Evolutionary conservation across 2,113 vertebrate genomes (phyloP), one percentile per base, ranked within the genome.

Genomic region (Boulengeromyrus knoepffleri): DNA sequence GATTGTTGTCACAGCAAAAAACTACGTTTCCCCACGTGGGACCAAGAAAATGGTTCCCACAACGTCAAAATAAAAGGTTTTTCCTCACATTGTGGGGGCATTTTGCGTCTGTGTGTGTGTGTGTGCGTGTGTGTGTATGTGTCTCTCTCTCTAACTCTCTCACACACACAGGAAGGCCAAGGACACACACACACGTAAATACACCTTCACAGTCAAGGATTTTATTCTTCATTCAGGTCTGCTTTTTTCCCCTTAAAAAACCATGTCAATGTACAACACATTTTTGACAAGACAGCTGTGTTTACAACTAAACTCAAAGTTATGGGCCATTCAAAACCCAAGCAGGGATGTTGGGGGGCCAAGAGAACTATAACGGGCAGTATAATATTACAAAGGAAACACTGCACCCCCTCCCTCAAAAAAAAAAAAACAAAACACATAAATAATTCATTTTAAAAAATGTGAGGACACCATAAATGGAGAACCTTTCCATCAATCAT

Each of bases 231-330:
- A 91, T 91, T 92, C 92, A 92, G 88, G 89, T 90, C 70, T 45
- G 88, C 45, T 87, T 77, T 86, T 91, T 92, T 89, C 90, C 90
- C 46, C 91, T 89, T 58, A 92, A 92, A 93, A 93, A 92, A 92
- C 92, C 92, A 91, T 91, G 92, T 92, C 88, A 93, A 93, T 93
- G 91, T 93, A 93, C 92, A 93, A 93, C 93, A 93, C 91, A 91
- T 91, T 92, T 92, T 87, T 90, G 92, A 92, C 92, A 88, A 92
- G 92, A 92, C 93, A 92, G 86, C 90, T 91, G 70, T 91, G 92
- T 91, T 92, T 92, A 93, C 93, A 92, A 91, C 93, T 93, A 93
- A 92, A 90, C 88, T 92, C 90, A n/a, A 83, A 89, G 89, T 91
- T 91, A 90, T 88, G 90, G 49, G 87, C 91, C 90, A 90, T 92